Base-by-base conservation (phyloP, 2,797 vertebrate genomes). In the Tragelaphus eurycerus region DNA sequence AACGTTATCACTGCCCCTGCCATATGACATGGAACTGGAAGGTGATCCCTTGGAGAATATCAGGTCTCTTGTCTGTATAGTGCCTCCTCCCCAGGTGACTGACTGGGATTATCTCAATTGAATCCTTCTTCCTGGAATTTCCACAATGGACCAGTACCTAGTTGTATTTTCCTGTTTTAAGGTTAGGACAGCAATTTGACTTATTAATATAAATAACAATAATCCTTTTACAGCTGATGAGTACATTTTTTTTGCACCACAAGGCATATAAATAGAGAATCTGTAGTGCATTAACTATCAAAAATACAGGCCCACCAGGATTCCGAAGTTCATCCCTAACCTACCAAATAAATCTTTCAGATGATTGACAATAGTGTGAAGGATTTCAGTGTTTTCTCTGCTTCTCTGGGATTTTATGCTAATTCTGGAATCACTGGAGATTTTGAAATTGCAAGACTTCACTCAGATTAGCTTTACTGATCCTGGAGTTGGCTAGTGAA, bases 391-490 rank as follows among this genome's bases (percentile, higher is more conserved):
- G 52, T 83, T 55, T 90, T 86, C 6, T 93, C 9, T 29, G 29
- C 23, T 89, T 93, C 93, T 60, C 64, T 95, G 23, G 4, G 19
- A 54, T 95, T 94, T 97, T 92, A 83, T 6, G 11, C 10, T 87
- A 95, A 95, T 76, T 13, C 60, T 86, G 43, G 46, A 95, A 91
- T 91, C 89, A 84, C 43, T 92, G 3, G 91, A 94, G 54, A 89
- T 71, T 95, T 97, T 84, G 71, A 95, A 95, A 93, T 46, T 85
- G 19, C 34, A 93, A 67, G 17, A 85, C 16, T 92, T 96, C n/a
- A 89, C 34, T 92, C 78, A 92, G 34, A 92, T 92, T 97, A 79
- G 94, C n/a, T 95, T 79, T 83, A 84, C 88, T 84, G 38, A 90
- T 93, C 31, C n/a, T 79, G 25, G 38, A 8, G 1, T 79, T 83